These are phyloP conservation scores for Gymnocheta viridis DNA, from an alignment of 2,888 invertebrate species.

Conservation along the genomic window DNA sequence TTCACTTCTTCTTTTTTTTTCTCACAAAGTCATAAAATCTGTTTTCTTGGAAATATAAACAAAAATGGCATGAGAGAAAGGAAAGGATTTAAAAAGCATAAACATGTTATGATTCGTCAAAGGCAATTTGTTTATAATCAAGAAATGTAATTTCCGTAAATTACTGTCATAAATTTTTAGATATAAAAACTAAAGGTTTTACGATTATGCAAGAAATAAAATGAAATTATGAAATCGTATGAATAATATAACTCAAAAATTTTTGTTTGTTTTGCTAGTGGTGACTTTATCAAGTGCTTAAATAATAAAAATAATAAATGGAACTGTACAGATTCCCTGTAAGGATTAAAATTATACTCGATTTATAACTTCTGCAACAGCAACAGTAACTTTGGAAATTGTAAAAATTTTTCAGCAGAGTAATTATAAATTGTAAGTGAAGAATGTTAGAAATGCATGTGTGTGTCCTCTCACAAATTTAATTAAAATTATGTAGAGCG, in stretches of 20 bases:
- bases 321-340: no score
- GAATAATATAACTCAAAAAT: background rate
- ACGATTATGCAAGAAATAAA: background rate
- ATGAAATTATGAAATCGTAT: background rate
- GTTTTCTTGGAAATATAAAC: background rate
- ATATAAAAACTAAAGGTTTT: conserved; percentile 13
- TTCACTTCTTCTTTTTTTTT: background rate
- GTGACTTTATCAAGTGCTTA: no score
- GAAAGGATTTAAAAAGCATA: conserved; percentile 43
- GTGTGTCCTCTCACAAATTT: no score
- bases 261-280: no score
- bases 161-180: background rate
- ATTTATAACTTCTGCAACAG: no score
- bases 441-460: no score
- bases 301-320: no score
- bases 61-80: background rate
- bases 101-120: conserved; percentile 27
- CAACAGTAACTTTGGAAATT: no score
- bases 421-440: no score
- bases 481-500: no score
- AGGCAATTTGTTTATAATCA: conserved; percentile 15
- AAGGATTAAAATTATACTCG: no score
- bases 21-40: conserved; percentile 11
- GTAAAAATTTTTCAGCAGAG: no score
- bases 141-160: conserved; percentile 39